Percentiles rank a stretch among this genome's conserved stretches.
phyloP scores from a whole-genome alignment of 2,113 vertebrate species.

The Aythya baeri region DNA sequence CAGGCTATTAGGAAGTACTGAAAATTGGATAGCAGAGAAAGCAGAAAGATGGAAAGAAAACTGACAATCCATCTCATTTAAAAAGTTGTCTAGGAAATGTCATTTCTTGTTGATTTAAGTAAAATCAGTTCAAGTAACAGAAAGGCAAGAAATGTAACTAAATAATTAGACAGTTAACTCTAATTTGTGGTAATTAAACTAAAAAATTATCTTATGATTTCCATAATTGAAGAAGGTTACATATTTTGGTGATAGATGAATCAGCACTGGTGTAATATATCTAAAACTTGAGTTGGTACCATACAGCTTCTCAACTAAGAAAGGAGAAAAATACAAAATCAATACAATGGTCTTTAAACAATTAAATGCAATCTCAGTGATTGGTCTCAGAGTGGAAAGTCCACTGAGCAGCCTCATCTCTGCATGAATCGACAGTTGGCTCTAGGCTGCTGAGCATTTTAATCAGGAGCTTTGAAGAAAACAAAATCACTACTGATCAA shows the following conservation, averaged over 20 bases:
- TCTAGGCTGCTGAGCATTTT: neutral
- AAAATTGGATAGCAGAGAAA: neutral
- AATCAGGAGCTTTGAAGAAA: neutral
- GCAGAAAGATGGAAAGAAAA: no score
- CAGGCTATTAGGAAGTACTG: fast-evolving
- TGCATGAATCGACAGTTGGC: neutral
- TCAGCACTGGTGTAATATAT: fast-evolving
- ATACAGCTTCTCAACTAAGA: neutral
- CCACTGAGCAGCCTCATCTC: neutral
- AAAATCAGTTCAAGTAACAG: neutral
- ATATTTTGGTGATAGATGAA: neutral
- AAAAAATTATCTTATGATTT: neutral
- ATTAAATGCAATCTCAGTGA: neutral
- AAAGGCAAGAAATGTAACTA: neutral
- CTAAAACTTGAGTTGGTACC: neutral
- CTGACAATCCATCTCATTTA: fast-evolving
- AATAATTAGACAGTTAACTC: neutral
- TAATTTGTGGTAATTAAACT: neutral
- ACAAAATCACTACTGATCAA: neutral
- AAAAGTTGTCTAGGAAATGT: neutral
- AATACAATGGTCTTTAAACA: neutral
- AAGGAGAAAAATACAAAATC: neutral
- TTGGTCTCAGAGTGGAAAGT: neutral
- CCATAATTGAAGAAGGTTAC: neutral
- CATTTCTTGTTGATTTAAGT: neutral